phyloP scores from a whole-genome alignment of 1,140 invertebrate species.

The Calephelis virginiensis region DNA sequence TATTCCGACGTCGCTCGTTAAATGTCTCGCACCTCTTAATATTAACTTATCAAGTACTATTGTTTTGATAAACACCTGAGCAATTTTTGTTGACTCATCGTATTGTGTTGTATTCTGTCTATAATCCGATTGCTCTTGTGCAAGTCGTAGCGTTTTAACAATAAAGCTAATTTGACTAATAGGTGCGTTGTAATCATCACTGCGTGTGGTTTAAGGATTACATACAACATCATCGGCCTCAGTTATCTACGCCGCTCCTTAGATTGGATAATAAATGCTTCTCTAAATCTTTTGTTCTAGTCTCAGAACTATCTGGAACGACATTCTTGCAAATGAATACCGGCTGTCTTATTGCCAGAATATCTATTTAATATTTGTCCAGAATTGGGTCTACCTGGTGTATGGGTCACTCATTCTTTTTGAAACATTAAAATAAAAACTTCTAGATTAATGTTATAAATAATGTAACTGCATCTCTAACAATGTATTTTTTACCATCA shows the following conservation, averaged over 20 bases:
- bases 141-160: conserved; percentile 62
- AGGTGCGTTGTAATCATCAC: conserved; percentile 74
- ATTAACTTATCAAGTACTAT: conserved; percentile 77
- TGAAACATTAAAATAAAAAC: too few relatives aligned
- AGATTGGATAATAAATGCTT: conserved; percentile 53
- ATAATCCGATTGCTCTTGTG: conserved; percentile 68
- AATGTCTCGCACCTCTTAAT: conserved; percentile 61
- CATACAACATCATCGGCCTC: conserved; percentile 51
- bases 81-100: conserved; percentile 74
- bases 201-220: conserved; percentile 74
- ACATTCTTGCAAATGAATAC: neutral
- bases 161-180: conserved; percentile 78
- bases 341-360: too few relatives aligned
- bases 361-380: too few relatives aligned
- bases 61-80: conserved; percentile 73
- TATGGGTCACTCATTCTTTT: too few relatives aligned
- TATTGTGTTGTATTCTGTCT: conserved; percentile 64
- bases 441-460: too few relatives aligned
- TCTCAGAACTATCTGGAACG: conserved; percentile 30
- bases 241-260: conserved; percentile 45
- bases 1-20: conserved; percentile 47
- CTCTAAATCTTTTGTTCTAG: conserved; percentile 67
- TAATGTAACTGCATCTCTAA: too few relatives aligned
- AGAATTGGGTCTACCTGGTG: too few relatives aligned
- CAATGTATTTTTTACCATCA: too few relatives aligned